Percentiles rank a stretch among this genome's conserved stretches.
These are phyloP conservation scores for Fistularia commersonii DNA, from an alignment of 2,797 vertebrate genomes.

Conservation along the genomic window DNA sequence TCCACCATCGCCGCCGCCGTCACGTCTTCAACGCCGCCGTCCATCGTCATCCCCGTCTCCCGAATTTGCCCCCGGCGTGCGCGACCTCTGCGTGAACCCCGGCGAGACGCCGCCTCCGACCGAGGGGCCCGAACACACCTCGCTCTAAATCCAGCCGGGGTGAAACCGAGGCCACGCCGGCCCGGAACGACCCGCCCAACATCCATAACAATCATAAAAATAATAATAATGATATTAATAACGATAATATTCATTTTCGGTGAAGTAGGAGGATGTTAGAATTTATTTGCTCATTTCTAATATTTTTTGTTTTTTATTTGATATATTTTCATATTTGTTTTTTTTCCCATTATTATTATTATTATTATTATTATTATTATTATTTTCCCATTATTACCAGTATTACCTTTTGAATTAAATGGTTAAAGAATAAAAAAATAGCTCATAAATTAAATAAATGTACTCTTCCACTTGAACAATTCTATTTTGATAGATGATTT, in stretches of 20 bases:
- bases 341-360: too few relatives aligned
- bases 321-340: too few relatives aligned
- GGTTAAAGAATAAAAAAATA: too few relatives aligned
- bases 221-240: too few relatives aligned
- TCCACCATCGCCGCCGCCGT: conserved; percentile 20
- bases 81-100: conserved; percentile 57
- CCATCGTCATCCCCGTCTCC: not conserved
- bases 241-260: too few relatives aligned
- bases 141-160: conserved; percentile 3
- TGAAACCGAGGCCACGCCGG: conserved; percentile 34
- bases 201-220: not conserved
- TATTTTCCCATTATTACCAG: not conserved
- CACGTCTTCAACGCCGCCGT: conserved; percentile 7
- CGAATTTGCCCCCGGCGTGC: conserved; percentile 18
- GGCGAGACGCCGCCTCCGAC: conserved; percentile 14
- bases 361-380: not conserved
- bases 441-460: too few relatives aligned
- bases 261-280: too few relatives aligned
- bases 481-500: too few relatives aligned
- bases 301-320: too few relatives aligned
- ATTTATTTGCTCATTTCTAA: too few relatives aligned
- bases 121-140: conserved; percentile 27
- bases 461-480: too few relatives aligned
- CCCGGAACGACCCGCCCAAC: conserved; percentile 3
- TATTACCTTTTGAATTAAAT: too few relatives aligned